Percentiles rank a stretch among this genome's conserved stretches.
Evolutionary conservation across 2,113 vertebrate species (phyloP).

Genomic region (Ifrita kowaldi): DNA sequence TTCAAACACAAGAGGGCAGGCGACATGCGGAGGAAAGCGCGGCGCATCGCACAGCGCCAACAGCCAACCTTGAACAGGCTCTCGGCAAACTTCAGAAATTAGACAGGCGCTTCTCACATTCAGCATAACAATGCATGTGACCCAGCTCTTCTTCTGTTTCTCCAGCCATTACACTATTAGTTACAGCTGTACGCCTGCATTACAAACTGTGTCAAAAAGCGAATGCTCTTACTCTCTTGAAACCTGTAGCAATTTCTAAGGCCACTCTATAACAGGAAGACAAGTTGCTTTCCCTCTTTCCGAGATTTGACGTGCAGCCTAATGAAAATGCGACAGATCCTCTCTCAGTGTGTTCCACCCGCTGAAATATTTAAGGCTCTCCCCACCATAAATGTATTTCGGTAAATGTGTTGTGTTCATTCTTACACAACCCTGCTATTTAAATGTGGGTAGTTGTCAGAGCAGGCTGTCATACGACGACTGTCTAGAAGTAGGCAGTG

Average conservation of each 20-base stretch:
- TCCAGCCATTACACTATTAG: background rate
- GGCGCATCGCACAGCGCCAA: background rate
- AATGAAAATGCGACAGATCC: background rate
- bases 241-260: background rate
- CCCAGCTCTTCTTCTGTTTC: background rate
- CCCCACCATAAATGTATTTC: background rate
- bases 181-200: background rate
- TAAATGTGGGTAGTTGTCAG: background rate
- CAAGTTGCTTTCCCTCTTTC: background rate
- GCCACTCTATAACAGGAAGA: rapidly evolving
- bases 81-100: rapidly evolving
- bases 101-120: background rate
- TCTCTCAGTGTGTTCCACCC: background rate
- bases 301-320: background rate
- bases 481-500: background rate
- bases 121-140: rapidly evolving
- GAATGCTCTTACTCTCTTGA: background rate
- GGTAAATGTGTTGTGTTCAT: background rate
- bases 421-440: background rate
- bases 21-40: background rate
- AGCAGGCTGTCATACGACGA: background rate
- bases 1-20: conserved; percentile 74
- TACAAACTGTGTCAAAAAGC: background rate
- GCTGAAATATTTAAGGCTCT: background rate
- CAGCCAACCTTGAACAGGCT: background rate